Percentiles rank a stretch among this genome's conserved stretches.
These are phyloP conservation scores for Amblyjoppa proteus DNA, from an alignment of 2,888 invertebrate genomes.

Conservation along the genomic window DNA sequence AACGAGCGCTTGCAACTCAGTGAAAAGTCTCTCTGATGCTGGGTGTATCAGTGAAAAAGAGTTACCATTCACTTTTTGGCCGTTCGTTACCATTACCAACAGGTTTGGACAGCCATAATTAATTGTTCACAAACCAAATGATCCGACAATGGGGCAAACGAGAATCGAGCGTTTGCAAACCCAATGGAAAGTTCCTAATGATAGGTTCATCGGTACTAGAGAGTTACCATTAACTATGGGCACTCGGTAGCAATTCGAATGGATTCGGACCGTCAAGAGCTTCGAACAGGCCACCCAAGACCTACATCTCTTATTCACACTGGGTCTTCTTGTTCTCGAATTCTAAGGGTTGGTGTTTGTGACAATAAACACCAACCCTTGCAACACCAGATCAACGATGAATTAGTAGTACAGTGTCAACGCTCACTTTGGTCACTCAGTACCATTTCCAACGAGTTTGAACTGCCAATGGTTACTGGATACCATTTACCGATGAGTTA, in stretches of 20 bases:
- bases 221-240: background rate
- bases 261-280: background rate
- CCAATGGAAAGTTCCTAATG: too few relatives aligned
- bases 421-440: background rate
- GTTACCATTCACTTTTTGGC: background rate
- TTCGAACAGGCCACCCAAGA: background rate
- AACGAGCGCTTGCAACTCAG: background rate
- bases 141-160: too few relatives aligned
- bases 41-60: background rate
- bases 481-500: too few relatives aligned
- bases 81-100: too few relatives aligned
- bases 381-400: background rate
- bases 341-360: too few relatives aligned
- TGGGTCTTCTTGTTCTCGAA: too few relatives aligned
- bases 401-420: too few relatives aligned
- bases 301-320: background rate
- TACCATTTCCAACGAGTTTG: background rate
- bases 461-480: background rate
- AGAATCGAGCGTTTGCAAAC: too few relatives aligned
- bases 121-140: too few relatives aligned
- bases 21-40: background rate
- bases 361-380: background rate
- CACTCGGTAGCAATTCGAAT: background rate
- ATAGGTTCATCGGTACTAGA: too few relatives aligned
- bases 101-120: too few relatives aligned